Conservation (phyloP, 2,113 vertebrate species). For the Aegithalos caudatus region DNA sequence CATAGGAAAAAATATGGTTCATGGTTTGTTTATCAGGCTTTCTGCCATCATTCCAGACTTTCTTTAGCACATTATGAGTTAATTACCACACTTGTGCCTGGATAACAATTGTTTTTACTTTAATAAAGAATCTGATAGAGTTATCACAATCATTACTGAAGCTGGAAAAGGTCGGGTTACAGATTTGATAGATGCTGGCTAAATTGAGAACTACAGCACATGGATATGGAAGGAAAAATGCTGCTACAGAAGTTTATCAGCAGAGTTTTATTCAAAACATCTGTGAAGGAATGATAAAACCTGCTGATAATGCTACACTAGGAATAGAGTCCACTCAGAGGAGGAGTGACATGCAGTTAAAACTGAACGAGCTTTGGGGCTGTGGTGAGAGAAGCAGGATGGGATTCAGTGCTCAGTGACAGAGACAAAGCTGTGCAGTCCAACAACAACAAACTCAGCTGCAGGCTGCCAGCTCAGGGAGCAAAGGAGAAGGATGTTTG, state of each 20-base stretch:
- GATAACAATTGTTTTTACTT: background rate
- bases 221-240: background rate
- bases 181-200: background rate
- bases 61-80: background rate
- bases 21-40: background rate
- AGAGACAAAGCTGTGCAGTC: background rate
- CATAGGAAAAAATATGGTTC: background rate
- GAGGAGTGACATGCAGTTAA: background rate
- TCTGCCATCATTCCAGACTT: background rate
- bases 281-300: background rate
- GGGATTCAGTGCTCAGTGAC: background rate
- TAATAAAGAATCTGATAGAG: background rate
- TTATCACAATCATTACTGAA: background rate
- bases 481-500: background rate
- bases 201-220: background rate
- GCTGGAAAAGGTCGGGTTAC: background rate
- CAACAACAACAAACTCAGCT: background rate
- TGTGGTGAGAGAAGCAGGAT: background rate
- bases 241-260: background rate
- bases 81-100: background rate
- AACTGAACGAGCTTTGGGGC: background rate
- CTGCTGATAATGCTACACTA: background rate
- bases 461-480: background rate
- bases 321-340: background rate
- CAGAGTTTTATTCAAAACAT: background rate